Evolutionary conservation across 2,113 vertebrate species (phyloP), one percentile per base, ranked within the genome.

Genomic region (Lampris incognitus): DNA sequence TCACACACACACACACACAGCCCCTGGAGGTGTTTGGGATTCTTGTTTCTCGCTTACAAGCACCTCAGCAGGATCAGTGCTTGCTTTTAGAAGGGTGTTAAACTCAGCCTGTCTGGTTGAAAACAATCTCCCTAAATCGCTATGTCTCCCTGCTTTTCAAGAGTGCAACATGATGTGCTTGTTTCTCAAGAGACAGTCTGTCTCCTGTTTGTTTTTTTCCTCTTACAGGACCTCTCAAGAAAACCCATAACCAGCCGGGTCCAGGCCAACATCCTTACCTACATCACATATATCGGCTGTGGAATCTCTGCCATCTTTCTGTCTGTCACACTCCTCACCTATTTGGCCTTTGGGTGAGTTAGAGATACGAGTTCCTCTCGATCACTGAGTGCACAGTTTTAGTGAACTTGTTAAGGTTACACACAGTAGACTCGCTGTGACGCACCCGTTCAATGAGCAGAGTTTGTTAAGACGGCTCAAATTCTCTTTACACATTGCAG

Each of bases 251-350:
- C 79, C 44, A 85, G 81, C 78, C 90, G 85, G 24, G 3, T 79
- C 37, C 95, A 98, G 79, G 85, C 85, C 72, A 89, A 91, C 86
- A 95, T 97, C 72, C 93, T 99, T 56, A 97, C 95, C 40, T 98
- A 96, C 65, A 98, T 99, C 85, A 97, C 97, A 0, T 98, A 97
- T 54, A 97, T 99, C 69, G 98, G 98, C 79, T 99, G 97, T 92
- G 98, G 98, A 24, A 83, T 99, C 74, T 99, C 98, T 39, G 95
- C 96, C 60, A 95, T 99, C 92, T 99, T 99, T 91, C 94, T 99
- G 78, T 95, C 97, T 6, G 37, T 98, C 81, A 99, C 98, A 44
- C 93, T 99, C 57, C 93, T 99, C 88, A 99, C 97, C 52, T 99
- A 99, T 86, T 84, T 99, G 90, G 88, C 95, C 42, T 99, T 99